Conservation (phyloP, 2,797 vertebrate species). For the Erpetoichthys calabaricus region DNA sequence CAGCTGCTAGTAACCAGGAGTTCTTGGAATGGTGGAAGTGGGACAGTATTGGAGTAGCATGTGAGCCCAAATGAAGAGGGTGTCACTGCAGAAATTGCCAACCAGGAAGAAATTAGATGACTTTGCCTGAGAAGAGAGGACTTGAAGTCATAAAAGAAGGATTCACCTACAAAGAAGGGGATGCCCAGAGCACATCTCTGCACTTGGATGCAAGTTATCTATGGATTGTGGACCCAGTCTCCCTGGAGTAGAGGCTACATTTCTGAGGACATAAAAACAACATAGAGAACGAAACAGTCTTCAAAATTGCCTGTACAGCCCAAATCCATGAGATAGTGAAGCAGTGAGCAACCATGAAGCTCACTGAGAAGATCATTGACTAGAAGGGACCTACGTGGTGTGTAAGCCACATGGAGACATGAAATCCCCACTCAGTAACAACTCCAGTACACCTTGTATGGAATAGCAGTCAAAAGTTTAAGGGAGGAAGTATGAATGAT, state of each 20-base stretch:
- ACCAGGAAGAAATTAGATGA: slow-evolving; percentile 18
- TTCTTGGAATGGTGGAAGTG: slow-evolving; percentile 13
- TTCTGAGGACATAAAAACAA: not conserved
- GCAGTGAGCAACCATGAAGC: no score
- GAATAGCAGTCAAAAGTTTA: slow-evolving; percentile 19
- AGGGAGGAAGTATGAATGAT: slow-evolving; percentile 14
- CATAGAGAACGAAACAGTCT: no score
- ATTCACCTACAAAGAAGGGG: slow-evolving; percentile 6
- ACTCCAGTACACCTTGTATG: slow-evolving; percentile 5
- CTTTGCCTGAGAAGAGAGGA: slow-evolving; percentile 14
- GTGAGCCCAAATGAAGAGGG: slow-evolving; percentile 6
- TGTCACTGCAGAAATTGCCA: slow-evolving; percentile 12
- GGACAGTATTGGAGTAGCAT: not conserved
- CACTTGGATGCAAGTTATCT: slow-evolving; percentile 13
- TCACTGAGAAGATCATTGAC: no score
- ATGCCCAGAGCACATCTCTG: slow-evolving; percentile 4
- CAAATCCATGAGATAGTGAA: no score
- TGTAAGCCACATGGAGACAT: no score
- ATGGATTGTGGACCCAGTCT: slow-evolving; percentile 7
- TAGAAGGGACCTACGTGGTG: no score
- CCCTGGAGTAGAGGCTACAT: slow-evolving; percentile 9
- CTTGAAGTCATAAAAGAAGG: slow-evolving; percentile 12
- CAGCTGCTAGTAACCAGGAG: no score
- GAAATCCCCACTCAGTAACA: no score
- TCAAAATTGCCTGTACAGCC: no score